Conservation (phyloP, 1,140 invertebrate species). For the Hyles euphorbiae region DNA sequence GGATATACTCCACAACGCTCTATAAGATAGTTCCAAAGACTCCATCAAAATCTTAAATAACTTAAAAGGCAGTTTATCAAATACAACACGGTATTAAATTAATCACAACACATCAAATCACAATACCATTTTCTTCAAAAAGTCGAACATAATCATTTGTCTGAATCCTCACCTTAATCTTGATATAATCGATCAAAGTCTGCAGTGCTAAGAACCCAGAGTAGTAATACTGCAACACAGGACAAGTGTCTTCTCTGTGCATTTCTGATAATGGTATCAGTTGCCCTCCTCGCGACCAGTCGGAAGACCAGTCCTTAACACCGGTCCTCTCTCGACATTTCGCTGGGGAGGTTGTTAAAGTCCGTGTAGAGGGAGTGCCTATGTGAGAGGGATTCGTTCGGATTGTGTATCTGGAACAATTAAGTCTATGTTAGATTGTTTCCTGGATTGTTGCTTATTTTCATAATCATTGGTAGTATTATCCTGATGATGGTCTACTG, state of each 20-base stretch:
- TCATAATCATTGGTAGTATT: too few relatives aligned
- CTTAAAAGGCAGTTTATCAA: too few relatives aligned
- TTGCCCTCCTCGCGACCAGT: constrained; percentile 78
- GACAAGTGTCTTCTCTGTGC: constrained; percentile 77
- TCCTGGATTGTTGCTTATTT: too few relatives aligned
- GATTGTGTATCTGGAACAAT: constrained; percentile 79
- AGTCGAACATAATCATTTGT: too few relatives aligned
- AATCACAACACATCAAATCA: too few relatives aligned
- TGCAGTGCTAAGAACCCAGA: constrained; percentile 85
- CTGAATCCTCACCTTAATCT: constrained; percentile 76
- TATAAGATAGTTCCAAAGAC: too few relatives aligned
- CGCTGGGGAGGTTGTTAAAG: constrained; percentile 79
- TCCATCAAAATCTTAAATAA: too few relatives aligned
- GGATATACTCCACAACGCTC: too few relatives aligned
- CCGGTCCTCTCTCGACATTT: constrained; percentile 79
- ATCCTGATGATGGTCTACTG: too few relatives aligned
- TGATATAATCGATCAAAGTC: constrained; percentile 82
- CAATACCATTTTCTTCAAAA: too few relatives aligned
- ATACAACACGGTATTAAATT: too few relatives aligned
- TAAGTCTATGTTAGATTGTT: too few relatives aligned
- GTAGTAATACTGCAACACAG: constrained; percentile 84
- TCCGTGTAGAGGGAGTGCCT: constrained; percentile 79
- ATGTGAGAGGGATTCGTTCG: constrained; percentile 81
- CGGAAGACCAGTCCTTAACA: constrained; percentile 54
- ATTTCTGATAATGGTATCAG: constrained; percentile 80